These are phyloP conservation scores for Strigamia maritima DNA, from an alignment of 2,888 invertebrate species.

Conservation along the genomic window DNA sequence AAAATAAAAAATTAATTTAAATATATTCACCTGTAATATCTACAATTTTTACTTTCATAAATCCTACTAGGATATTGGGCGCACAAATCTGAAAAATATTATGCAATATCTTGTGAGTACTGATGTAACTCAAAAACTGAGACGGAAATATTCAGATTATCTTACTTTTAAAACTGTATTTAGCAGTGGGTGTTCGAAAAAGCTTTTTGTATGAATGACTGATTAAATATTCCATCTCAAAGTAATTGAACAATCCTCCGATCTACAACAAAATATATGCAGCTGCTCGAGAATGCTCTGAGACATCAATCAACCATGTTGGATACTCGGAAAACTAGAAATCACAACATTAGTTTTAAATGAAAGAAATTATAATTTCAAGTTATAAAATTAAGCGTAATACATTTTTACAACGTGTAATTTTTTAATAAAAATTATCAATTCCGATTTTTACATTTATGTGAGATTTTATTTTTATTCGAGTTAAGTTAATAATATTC, in stretches of 20 bases:
- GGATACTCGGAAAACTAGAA: neutral
- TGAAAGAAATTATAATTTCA: no score
- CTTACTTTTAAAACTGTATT: neutral
- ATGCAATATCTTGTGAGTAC: neutral
- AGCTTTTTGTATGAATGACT: neutral
- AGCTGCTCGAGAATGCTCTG: neutral
- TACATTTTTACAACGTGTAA: no score
- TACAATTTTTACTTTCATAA: neutral
- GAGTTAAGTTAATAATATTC: no score
- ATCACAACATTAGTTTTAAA: neutral
- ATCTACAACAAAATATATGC: neutral
- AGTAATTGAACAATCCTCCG: neutral
- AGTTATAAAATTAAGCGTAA: no score
- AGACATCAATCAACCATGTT: neutral
- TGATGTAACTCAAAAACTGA: neutral
- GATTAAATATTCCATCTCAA: slow-evolving; percentile 22
- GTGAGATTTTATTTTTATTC: no score
- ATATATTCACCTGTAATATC: slow-evolving; percentile 8
- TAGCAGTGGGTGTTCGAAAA: neutral
- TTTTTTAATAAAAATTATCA: no score
- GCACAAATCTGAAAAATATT: neutral
- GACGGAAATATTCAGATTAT: neutral
- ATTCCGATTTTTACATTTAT: no score
- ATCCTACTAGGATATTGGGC: neutral
- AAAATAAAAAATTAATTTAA: neutral